Evolutionary conservation across 1,140 invertebrate species (phyloP).

Genomic region (Drosophila pallidifrons): DNA sequence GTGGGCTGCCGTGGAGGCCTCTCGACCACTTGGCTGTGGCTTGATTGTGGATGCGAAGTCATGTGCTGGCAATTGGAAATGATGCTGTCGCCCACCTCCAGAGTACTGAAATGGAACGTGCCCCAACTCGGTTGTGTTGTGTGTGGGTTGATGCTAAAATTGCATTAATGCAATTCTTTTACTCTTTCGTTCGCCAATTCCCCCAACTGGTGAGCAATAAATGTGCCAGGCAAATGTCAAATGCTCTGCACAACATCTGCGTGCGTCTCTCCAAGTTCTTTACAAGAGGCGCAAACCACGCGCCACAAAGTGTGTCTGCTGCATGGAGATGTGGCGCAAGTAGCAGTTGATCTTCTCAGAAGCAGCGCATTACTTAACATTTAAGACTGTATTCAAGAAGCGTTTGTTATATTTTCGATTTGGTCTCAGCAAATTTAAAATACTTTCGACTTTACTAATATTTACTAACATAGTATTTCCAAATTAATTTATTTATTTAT

Average conservation of each 20-base stretch:
- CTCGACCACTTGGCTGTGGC: neutral
- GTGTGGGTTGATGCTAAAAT: constrained; percentile 67
- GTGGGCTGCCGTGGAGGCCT: constrained; percentile 12
- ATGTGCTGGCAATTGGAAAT: constrained; percentile 67
- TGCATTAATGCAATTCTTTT: constrained; percentile 68
- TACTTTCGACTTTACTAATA: too few species aligned
- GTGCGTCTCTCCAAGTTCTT: constrained; percentile 27
- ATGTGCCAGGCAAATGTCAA: constrained; percentile 64
- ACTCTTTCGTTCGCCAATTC: constrained; percentile 32
- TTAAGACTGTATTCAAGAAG: too few species aligned
- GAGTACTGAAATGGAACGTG: constrained; percentile 60
- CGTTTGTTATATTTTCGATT: too few species aligned
- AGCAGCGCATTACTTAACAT: too few species aligned
- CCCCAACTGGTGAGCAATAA: constrained; percentile 37
- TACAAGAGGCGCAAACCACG: constrained; percentile 8
- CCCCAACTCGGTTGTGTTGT: constrained; percentile 49
- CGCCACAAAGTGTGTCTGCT: neutral
- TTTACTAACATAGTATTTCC: too few species aligned
- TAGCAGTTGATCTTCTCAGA: too few species aligned
- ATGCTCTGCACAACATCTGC: constrained; percentile 31
- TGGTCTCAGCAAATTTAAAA: too few species aligned
- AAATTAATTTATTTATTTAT: too few species aligned
- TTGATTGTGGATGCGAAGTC: constrained; percentile 39
- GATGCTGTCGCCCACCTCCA: constrained; percentile 42
- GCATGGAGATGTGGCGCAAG: too few species aligned